phyloP scores from a whole-genome alignment of 2,113 vertebrate genomes.

The Mellivora capensis region DNA sequence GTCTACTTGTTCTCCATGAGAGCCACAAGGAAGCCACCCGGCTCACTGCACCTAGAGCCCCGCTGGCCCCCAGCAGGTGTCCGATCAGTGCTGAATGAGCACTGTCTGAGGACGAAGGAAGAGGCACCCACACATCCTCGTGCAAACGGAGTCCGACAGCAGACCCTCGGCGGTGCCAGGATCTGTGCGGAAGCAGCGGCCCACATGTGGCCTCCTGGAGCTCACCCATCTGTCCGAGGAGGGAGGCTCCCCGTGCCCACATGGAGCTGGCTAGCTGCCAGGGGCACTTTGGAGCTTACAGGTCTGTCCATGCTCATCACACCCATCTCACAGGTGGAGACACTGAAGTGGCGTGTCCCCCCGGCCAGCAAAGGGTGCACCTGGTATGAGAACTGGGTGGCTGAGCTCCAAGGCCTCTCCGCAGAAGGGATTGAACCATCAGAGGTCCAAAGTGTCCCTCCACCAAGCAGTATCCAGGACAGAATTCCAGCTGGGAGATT shows the following conservation, averaged over 20 bases:
- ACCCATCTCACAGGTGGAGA: not conserved
- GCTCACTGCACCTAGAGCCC: not conserved
- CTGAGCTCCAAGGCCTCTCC: not conserved
- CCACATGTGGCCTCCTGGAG: not conserved
- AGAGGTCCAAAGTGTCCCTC: not conserved
- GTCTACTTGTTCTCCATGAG: not conserved
- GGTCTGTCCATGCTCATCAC: fast-evolving
- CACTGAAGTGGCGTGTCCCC: not conserved
- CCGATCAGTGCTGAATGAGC: not conserved
- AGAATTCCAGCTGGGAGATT: not conserved
- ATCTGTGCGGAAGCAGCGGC: fast-evolving
- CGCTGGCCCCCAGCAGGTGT: not conserved
- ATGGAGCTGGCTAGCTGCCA: fast-evolving
- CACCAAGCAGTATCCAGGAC: not conserved
- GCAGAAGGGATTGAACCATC: not conserved
- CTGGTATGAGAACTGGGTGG: too few species aligned
- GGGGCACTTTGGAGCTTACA: not conserved
- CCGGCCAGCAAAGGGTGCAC: not conserved
- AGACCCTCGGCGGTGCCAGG: too few species aligned
- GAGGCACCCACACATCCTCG: fast-evolving
- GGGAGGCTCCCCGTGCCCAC: not conserved
- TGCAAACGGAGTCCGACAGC: not conserved
- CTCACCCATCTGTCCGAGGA: not conserved
- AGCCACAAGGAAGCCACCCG: fast-evolving
- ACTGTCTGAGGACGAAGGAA: too few species aligned